Conservation (phyloP, 2,888 invertebrate genomes). For the Tenodera sinensis region DNA sequence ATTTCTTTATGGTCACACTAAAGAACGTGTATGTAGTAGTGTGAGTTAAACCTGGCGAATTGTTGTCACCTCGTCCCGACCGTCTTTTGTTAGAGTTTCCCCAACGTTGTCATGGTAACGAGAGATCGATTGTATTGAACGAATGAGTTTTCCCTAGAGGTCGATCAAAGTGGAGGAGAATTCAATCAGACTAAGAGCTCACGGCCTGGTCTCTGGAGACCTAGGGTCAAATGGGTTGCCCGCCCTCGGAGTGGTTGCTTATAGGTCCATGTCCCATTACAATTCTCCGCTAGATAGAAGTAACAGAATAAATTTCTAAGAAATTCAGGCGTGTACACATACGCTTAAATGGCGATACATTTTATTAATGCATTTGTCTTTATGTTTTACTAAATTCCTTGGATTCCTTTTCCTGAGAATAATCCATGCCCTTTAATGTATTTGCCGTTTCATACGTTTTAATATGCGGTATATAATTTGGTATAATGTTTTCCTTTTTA, state of each 20-base stretch:
- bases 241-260: not conserved
- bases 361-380: no score
- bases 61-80: not conserved
- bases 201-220: not conserved
- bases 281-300: not conserved
- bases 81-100: not conserved
- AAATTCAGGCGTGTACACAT: not conserved
- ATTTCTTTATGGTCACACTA: not conserved
- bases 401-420: no score
- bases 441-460: no score
- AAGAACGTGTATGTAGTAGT: not conserved
- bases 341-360: no score
- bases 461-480: no score
- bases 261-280: not conserved
- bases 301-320: not conserved
- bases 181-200: constrained; percentile 6
- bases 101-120: not conserved
- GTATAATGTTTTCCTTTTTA: no score
- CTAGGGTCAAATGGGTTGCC: not conserved
- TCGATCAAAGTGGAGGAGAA: not conserved
- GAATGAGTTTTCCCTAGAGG: not conserved
- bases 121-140: not conserved
- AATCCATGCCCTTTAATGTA: no score
- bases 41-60: not conserved
- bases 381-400: no score